These are phyloP conservation scores for Pogona vitticeps DNA, from an alignment of 2,113 vertebrate species.

Conservation along the genomic window DNA sequence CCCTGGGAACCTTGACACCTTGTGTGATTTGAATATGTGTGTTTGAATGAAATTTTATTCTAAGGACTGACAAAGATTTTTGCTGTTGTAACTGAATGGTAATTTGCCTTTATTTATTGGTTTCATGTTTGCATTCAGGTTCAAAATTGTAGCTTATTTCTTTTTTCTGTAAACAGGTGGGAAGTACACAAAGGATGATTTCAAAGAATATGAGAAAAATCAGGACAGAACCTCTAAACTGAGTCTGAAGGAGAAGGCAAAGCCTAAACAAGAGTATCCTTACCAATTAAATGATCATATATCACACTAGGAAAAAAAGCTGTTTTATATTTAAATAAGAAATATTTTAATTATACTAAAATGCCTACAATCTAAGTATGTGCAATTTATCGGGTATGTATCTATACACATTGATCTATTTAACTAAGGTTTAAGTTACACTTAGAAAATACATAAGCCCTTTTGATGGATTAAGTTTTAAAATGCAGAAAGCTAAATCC, in stretches of 20 bases:
- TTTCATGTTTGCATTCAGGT: not conserved
- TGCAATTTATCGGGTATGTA: too few species aligned
- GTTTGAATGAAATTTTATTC: too few species aligned
- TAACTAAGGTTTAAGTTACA: too few species aligned
- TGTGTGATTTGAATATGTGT: too few species aligned
- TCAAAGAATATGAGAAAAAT: constrained; percentile 94
- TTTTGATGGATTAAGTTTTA: too few species aligned
- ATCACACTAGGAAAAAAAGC: not conserved
- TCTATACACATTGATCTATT: not conserved
- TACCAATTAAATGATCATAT: constrained; percentile 32
- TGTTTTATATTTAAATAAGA: not conserved
- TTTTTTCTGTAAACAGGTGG: constrained; percentile 80
- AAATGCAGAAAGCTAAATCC: too few species aligned
- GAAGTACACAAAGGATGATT: constrained; percentile 93
- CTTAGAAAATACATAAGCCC: too few species aligned
- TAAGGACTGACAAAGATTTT: too few species aligned
- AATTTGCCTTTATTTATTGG: too few species aligned
- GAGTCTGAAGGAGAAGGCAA: constrained; percentile 90
- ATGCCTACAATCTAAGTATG: not conserved
- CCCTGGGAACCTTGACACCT: too few species aligned
- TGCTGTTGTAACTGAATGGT: too few species aligned
- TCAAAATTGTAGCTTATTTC: constrained; percentile 1
- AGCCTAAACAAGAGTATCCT: constrained; percentile 97
- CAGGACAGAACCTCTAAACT: constrained; percentile 83
- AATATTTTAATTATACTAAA: not conserved